Evolutionary conservation across 2,797 vertebrate genomes (phyloP).

Genomic region (Danio aesculapii): DNA sequence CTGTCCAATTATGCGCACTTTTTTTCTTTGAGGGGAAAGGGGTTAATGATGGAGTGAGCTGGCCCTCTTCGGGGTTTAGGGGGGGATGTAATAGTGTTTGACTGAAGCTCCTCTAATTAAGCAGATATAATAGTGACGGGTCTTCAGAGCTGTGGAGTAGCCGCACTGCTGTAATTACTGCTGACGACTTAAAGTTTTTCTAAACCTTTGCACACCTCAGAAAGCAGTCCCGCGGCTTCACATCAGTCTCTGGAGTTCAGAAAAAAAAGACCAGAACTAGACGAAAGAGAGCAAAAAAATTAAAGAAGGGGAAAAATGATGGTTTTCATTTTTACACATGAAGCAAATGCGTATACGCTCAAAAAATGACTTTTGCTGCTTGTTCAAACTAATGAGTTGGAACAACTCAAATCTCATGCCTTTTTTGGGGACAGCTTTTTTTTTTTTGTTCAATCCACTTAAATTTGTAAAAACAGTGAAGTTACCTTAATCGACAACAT

Average conservation of each 20-base stretch:
- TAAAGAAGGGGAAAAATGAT: too few relatives aligned
- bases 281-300: neutral
- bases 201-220: constrained; percentile 22
- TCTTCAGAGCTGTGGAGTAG: constrained; percentile 36
- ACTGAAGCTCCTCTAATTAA: constrained; percentile 56
- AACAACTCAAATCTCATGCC: too few relatives aligned
- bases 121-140: constrained; percentile 51
- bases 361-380: too few relatives aligned
- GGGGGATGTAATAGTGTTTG: constrained; percentile 23
- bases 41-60: constrained; percentile 42
- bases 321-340: too few relatives aligned
- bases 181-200: neutral
- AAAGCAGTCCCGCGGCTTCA: constrained; percentile 18
- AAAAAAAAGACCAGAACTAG: neutral
- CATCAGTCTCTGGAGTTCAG: neutral
- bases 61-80: constrained; percentile 17
- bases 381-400: too few relatives aligned
- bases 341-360: too few relatives aligned
- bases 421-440: too few relatives aligned
- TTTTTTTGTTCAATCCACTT: too few relatives aligned
- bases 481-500: too few relatives aligned
- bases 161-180: constrained; percentile 53
- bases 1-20: constrained; percentile 48
- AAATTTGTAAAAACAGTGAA: too few relatives aligned
- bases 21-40: constrained; percentile 16